Percentiles rank a stretch among this genome's conserved stretches.
These are phyloP conservation scores for Caenorhabditis wallacei DNA, from an alignment of 2,888 invertebrate genomes.

Conservation along the genomic window DNA sequence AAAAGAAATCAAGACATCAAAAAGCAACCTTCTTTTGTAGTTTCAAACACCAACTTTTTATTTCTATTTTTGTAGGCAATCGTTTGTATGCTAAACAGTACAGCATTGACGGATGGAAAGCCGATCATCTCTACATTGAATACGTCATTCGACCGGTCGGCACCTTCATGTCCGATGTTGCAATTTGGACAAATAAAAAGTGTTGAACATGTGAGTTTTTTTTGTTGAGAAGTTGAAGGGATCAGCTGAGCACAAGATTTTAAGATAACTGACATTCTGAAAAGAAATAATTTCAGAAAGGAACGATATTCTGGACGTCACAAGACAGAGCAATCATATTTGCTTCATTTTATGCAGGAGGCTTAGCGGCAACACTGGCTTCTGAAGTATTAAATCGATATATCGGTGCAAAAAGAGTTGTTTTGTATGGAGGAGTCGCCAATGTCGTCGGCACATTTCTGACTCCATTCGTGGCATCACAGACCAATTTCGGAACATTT, in stretches of 20 bases:
- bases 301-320: slow-evolving; percentile 78
- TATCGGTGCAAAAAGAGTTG: slow-evolving; percentile 76
- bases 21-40: slow-evolving; percentile 11
- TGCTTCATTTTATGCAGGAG: slow-evolving; percentile 79
- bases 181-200: slow-evolving; percentile 47
- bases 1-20: slow-evolving; percentile 29
- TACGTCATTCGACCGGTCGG: slow-evolving; percentile 43
- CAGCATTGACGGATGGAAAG: slow-evolving; percentile 69
- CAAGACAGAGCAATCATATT: slow-evolving; percentile 79
- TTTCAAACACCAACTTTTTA: slow-evolving; percentile 21
- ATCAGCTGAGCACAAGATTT: not conserved
- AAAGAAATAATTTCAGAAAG: slow-evolving; percentile 70
- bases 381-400: slow-evolving; percentile 70
- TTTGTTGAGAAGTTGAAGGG: slow-evolving; percentile 1
- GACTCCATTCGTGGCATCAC: slow-evolving; percentile 79
- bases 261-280: slow-evolving; percentile 16
- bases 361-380: slow-evolving; percentile 68
- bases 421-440: slow-evolving; percentile 79
- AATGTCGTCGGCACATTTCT: slow-evolving; percentile 81
- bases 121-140: slow-evolving; percentile 42
- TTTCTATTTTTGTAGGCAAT: slow-evolving; percentile 69
- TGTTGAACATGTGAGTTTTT: slow-evolving; percentile 61
- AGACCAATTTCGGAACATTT: slow-evolving; percentile 70
- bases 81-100: slow-evolving; percentile 81
- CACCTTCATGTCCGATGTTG: slow-evolving; percentile 57